Evolutionary conservation across 2,888 invertebrate species (phyloP).

Genomic region (Tanytarsus gracilentus): DNA sequence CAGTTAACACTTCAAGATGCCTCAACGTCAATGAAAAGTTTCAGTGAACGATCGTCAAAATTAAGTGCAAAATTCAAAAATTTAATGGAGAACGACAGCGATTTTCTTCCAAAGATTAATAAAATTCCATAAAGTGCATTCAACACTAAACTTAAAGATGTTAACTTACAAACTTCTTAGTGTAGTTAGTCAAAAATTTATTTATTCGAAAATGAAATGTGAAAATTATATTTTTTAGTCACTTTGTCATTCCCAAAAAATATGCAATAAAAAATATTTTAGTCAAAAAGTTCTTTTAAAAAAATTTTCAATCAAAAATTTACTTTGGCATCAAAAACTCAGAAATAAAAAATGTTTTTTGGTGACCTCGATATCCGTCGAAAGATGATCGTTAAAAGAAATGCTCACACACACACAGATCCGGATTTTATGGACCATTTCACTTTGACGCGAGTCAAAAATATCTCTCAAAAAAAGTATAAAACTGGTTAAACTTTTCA

Average conservation of each 20-base stretch:
- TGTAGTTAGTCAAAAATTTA: too few relatives aligned
- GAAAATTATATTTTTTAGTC: too few relatives aligned
- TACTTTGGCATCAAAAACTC: too few relatives aligned
- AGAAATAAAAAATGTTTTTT: too few relatives aligned
- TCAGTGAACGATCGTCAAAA: neutral
- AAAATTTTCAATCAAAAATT: too few relatives aligned
- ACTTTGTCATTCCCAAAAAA: too few relatives aligned
- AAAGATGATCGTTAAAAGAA: slow-evolving; percentile 1
- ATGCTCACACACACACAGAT: slow-evolving; percentile 8
- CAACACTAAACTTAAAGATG: too few relatives aligned
- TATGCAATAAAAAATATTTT: too few relatives aligned
- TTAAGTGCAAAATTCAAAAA: neutral
- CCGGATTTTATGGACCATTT: neutral
- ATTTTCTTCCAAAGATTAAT: slow-evolving; percentile 22
- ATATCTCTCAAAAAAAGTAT: neutral
- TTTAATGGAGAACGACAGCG: neutral
- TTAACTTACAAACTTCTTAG: too few relatives aligned
- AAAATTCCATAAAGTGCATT: neutral
- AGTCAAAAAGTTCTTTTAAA: too few relatives aligned
- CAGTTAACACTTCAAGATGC: slow-evolving; percentile 23
- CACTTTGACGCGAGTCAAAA: neutral
- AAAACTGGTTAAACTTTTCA: neutral
- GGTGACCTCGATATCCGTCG: slow-evolving; percentile 10
- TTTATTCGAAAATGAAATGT: too few relatives aligned
- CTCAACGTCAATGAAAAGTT: slow-evolving; percentile 5